A percentile compares a stretch with the other conserved stretches of the same genome.
Conservation (phyloP, 2,888 invertebrate genomes). For the Habroteleia sp. region DNA sequence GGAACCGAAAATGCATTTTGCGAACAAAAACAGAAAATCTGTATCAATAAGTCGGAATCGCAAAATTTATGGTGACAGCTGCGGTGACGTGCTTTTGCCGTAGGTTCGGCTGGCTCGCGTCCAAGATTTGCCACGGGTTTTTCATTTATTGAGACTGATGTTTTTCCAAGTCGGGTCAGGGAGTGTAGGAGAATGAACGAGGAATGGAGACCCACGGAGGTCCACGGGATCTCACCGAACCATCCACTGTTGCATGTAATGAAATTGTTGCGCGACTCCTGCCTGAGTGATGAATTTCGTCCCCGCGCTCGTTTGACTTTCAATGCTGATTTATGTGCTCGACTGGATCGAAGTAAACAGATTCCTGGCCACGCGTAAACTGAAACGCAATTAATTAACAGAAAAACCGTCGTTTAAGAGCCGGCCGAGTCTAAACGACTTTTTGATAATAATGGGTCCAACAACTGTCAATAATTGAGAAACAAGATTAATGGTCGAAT, state of each 20-base stretch:
- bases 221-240: slow-evolving; percentile 15
- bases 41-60: slow-evolving; percentile 51
- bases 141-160: slow-evolving; percentile 62
- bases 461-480: background rate
- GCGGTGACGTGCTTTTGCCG: slow-evolving; percentile 39
- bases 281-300: slow-evolving; percentile 53
- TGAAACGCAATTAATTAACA: slow-evolving; percentile 48
- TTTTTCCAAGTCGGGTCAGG: slow-evolving; percentile 33
- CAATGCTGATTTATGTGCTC: slow-evolving; percentile 54
- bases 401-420: slow-evolving; percentile 17
- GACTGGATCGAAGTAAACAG: slow-evolving; percentile 19
- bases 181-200: slow-evolving; percentile 6
- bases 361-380: slow-evolving; percentile 35
- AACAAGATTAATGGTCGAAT: slow-evolving; percentile 5
- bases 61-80: slow-evolving; percentile 57
- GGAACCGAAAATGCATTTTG: slow-evolving; percentile 32
- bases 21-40: slow-evolving; percentile 50
- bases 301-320: slow-evolving; percentile 39
- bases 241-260: slow-evolving; percentile 58
- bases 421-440: slow-evolving; percentile 18
- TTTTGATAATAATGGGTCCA: slow-evolving; percentile 7
- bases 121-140: slow-evolving; percentile 58
- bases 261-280: slow-evolving; percentile 55
- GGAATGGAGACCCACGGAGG: background rate
- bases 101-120: slow-evolving; percentile 37